Conservation (phyloP, 2,888 invertebrate genomes). For the Rhagonycha lutea region DNA sequence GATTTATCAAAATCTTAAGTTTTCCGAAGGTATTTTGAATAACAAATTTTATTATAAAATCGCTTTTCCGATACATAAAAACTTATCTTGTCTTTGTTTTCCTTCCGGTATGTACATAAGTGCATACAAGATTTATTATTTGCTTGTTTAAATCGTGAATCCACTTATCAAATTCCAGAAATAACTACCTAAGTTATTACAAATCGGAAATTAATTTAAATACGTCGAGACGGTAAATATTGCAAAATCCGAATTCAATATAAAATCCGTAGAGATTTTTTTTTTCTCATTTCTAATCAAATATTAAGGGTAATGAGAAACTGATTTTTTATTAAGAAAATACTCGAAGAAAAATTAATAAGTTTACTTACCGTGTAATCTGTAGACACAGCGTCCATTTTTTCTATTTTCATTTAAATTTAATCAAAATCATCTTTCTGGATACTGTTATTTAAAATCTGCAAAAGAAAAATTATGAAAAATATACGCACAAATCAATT, state of each 20-base stretch:
- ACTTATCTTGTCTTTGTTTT: background rate
- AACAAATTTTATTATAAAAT: background rate
- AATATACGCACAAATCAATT: background rate
- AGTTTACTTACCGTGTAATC: conserved; percentile 17
- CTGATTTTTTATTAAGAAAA: background rate
- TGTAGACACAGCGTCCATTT: conserved; percentile 17
- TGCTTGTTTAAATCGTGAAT: conserved; percentile 9
- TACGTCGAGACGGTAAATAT: background rate
- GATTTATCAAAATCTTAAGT: background rate
- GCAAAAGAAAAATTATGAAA: background rate
- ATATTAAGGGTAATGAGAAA: background rate
- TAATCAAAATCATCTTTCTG: conserved; percentile 2
- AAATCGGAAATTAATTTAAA: background rate
- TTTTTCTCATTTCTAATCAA: background rate
- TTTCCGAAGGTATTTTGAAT: background rate
- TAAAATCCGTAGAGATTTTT: background rate
- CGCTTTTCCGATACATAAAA: background rate
- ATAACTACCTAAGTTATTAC: background rate
- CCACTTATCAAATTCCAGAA: background rate
- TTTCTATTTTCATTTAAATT: conserved; percentile 5
- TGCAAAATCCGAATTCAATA: background rate
- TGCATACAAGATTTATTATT: background rate
- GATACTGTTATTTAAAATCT: background rate
- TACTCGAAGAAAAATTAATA: background rate
- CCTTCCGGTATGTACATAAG: background rate